Conservation (phyloP, 2,888 invertebrate genomes). For the Arenicola marina region DNA sequence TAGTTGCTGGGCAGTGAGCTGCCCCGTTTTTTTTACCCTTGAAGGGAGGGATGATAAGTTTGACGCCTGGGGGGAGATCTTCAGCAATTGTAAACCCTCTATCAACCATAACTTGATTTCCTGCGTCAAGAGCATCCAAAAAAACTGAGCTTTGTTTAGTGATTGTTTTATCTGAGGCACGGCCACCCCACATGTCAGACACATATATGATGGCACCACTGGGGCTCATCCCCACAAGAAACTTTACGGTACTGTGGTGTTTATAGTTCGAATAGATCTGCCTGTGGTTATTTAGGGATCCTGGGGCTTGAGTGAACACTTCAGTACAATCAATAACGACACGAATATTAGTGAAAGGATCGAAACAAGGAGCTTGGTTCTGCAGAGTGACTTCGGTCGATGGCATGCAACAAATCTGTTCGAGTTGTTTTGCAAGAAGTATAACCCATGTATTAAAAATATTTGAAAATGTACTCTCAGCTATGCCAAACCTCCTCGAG, state of each 20-base stretch:
- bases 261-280: slow-evolving; percentile 35
- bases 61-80: slow-evolving; percentile 19
- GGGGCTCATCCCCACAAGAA: slow-evolving; percentile 31
- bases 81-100: slow-evolving; percentile 20
- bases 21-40: slow-evolving; percentile 8
- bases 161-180: slow-evolving; percentile 29
- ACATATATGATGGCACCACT: slow-evolving; percentile 30
- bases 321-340: no score
- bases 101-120: slow-evolving; percentile 34
- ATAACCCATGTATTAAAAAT: no score
- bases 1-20: neutral
- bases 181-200: slow-evolving; percentile 33
- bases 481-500: no score
- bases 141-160: slow-evolving; percentile 23
- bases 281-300: no score
- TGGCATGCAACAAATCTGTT: no score
- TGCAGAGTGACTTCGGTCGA: no score
- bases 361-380: no score
- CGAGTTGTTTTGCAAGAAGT: no score
- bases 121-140: slow-evolving; percentile 21
- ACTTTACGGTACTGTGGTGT: slow-evolving; percentile 33
- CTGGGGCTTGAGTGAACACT: no score
- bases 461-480: no score
- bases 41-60: slow-evolving; percentile 32
- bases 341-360: no score